Evolutionary conservation across 2,113 vertebrate species (phyloP).

Genomic region (Rynchops niger): DNA sequence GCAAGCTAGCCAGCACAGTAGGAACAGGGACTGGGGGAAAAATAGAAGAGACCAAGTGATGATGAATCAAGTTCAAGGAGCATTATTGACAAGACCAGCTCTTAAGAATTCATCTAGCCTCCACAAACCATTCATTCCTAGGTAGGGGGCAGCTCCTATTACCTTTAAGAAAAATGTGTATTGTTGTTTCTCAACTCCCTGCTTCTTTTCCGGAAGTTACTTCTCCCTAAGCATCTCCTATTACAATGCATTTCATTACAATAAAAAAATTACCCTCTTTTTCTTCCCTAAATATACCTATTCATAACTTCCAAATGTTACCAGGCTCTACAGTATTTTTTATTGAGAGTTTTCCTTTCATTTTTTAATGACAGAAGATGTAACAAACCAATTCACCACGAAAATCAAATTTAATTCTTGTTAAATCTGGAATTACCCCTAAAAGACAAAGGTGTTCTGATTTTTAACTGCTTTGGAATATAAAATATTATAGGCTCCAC

Average conservation of each 20-base stretch:
- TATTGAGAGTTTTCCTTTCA: background rate
- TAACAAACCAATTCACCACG: background rate
- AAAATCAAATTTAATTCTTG: background rate
- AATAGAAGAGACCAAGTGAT: background rate
- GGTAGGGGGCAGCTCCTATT: background rate
- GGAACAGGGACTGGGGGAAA: background rate
- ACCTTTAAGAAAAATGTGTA: background rate
- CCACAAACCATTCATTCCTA: background rate
- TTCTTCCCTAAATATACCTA: background rate
- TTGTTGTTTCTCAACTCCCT: background rate
- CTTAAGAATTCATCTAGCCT: background rate
- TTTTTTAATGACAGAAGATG: background rate
- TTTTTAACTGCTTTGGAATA: background rate
- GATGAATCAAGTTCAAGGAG: background rate
- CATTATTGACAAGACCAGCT: background rate
- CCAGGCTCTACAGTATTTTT: background rate
- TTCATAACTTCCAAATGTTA: background rate
- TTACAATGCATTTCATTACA: background rate
- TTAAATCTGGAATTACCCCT: background rate
- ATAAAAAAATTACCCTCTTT: background rate
- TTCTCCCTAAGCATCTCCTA: background rate
- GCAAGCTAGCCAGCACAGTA: background rate
- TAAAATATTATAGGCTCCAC: background rate
- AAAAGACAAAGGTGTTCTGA: background rate
- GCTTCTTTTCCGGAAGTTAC: background rate